These are phyloP conservation scores for Gonocerus acuteangulatus DNA, from an alignment of 2,888 invertebrate species.

Conservation along the genomic window DNA sequence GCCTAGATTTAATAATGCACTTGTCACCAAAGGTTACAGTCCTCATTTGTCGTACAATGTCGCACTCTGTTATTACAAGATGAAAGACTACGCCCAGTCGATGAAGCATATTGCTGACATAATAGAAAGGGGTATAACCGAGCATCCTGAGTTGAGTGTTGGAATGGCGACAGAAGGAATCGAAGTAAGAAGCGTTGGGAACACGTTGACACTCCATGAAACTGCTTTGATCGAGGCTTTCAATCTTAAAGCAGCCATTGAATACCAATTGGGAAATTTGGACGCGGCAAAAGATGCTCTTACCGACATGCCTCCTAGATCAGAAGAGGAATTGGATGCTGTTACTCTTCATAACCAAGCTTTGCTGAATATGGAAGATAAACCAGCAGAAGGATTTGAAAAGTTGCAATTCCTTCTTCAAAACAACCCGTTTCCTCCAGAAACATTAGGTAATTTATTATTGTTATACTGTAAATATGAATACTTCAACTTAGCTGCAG, in stretches of 20 bases:
- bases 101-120: slow-evolving; percentile 90
- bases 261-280: slow-evolving; percentile 83
- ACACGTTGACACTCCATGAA: slow-evolving; percentile 85
- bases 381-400: slow-evolving; percentile 89
- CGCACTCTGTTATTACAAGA: slow-evolving; percentile 85
- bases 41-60: slow-evolving; percentile 91
- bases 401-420: slow-evolving; percentile 88
- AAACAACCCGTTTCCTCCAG: slow-evolving; percentile 93
- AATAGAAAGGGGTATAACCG: slow-evolving; percentile 89
- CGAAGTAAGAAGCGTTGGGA: slow-evolving; percentile 90
- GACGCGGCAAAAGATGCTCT: slow-evolving; percentile 81
- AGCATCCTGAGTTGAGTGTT: slow-evolving; percentile 94
- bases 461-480: slow-evolving; percentile 94
- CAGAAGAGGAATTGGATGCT: slow-evolving; percentile 94
- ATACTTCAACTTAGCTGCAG: slow-evolving; percentile 94
- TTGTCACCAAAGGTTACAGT: slow-evolving; percentile 82
- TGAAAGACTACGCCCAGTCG: slow-evolving; percentile 89
- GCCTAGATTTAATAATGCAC: slow-evolving; percentile 76
- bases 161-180: slow-evolving; percentile 93
- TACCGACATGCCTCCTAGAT: slow-evolving; percentile 83
- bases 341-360: slow-evolving; percentile 97
- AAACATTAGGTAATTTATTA: slow-evolving; percentile 92
- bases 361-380: slow-evolving; percentile 77
- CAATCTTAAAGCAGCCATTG: slow-evolving; percentile 96
- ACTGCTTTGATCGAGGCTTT: slow-evolving; percentile 96